Percentiles rank a stretch among this genome's conserved stretches.
Conservation (phyloP, 2,113 vertebrate species). For the rat (Rattus norvegicus) region GRCr8 NC_086026.1:62592001-62592500, state of each 20-base stretch:
- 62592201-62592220: slow-evolving; percentile 4
- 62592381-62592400: neutral
- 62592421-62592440: neutral
- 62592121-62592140: neutral
- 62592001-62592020: slow-evolving; percentile 52
- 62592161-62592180: neutral
- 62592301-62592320: neutral
- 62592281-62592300: fast-evolving
- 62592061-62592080: neutral
- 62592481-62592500: neutral
- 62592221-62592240: neutral
- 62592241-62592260: neutral
- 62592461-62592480: neutral
- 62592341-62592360: neutral
- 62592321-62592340: neutral
- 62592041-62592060: neutral
- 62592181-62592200: neutral
- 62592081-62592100: neutral
- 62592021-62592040: slow-evolving; percentile 15
- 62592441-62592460: neutral
- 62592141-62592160: neutral
- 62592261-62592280: neutral
- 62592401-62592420: neutral
- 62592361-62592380: neutral
- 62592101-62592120: neutral